phyloP scores from a whole-genome alignment of 2,113 vertebrate species.

The Oceanites oceanicus region DNA sequence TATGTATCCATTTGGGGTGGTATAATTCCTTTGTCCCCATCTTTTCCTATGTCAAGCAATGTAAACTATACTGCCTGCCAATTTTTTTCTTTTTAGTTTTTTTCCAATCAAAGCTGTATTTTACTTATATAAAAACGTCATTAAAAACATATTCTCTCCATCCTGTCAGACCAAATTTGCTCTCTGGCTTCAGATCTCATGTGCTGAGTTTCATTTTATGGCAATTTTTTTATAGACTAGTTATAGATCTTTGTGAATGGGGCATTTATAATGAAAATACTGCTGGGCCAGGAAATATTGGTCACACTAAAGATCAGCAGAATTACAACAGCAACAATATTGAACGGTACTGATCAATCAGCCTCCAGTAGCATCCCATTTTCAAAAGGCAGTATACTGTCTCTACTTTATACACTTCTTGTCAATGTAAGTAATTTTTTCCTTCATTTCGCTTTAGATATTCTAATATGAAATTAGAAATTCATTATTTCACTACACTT shows the following conservation, averaged over 20 bases:
- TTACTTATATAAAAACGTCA: neutral
- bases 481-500: neutral
- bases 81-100: neutral
- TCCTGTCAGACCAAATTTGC: neutral
- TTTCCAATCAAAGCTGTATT: neutral
- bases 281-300: neutral
- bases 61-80: neutral
- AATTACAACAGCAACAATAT: neutral
- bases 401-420: neutral
- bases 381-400: neutral
- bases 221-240: neutral
- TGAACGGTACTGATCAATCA: neutral
- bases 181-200: neutral
- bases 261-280: conserved; percentile 28
- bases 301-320: neutral
- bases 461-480: neutral
- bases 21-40: neutral
- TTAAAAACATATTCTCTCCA: neutral
- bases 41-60: neutral
- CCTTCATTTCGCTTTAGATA: neutral
- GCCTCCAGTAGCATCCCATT: neutral
- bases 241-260: conserved; percentile 21
- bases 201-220: conserved; percentile 2
- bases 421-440: neutral
- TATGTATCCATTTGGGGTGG: neutral